Conservation (phyloP, 2,797 vertebrate species). For the Brachyalestes nurse region DNA sequence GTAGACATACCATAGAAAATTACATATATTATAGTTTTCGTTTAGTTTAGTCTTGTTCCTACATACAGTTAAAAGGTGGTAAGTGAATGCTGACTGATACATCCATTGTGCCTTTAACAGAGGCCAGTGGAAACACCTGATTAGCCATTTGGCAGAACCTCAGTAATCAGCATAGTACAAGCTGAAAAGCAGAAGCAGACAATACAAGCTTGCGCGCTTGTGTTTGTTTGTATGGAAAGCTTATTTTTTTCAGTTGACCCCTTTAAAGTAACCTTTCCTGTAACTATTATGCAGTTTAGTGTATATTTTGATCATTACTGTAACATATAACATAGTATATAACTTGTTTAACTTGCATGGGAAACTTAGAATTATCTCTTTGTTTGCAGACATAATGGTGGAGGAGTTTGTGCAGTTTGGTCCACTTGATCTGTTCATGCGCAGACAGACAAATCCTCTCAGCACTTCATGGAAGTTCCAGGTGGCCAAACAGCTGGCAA, state of each 20-base stretch:
- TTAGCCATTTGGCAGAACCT: background rate
- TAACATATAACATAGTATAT: no score
- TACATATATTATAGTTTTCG: no score
- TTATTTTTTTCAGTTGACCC: background rate
- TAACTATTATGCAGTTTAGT: no score
- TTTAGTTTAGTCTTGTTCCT: background rate
- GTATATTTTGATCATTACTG: no score
- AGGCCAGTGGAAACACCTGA: background rate
- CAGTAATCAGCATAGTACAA: background rate
- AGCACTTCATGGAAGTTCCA: slow-evolving; percentile 96
- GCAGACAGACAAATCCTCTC: slow-evolving; percentile 83
- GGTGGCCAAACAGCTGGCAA: slow-evolving; percentile 95
- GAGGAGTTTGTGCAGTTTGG: slow-evolving; percentile 94
- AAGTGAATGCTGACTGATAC: background rate
- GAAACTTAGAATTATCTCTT: background rate
- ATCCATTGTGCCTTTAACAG: background rate
- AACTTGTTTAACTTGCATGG: no score
- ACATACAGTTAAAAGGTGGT: background rate
- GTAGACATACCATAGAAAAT: no score
- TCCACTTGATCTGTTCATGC: slow-evolving; percentile 94
- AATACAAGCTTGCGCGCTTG: background rate
- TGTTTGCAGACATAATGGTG: slow-evolving; percentile 91
- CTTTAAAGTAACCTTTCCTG: no score
- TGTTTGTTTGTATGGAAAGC: background rate
- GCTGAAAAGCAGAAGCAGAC: background rate